Evolutionary conservation across 2,113 vertebrate genomes (phyloP).

Genomic region (Cinclus cinclus): DNA sequence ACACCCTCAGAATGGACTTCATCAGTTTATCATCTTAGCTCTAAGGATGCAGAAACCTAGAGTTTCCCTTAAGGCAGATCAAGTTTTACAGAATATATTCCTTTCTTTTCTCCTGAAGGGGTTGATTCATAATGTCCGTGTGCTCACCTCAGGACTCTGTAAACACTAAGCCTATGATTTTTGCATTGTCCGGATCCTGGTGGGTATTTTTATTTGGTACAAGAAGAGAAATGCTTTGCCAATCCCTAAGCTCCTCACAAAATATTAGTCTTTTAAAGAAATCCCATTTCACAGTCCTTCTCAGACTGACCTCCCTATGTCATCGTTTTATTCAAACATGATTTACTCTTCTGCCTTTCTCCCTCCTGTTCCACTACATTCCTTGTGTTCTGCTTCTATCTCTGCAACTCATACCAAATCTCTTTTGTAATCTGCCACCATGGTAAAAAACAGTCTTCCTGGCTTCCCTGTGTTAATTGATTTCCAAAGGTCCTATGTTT

Average conservation of each 20-base stretch:
- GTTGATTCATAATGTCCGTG: not conserved
- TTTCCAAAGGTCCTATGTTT: not conserved
- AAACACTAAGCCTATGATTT: not conserved
- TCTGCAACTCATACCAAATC: not conserved
- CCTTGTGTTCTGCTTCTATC: not conserved
- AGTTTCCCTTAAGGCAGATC: not conserved
- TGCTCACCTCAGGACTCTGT: not conserved
- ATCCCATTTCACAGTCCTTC: not conserved
- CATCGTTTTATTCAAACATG: not conserved
- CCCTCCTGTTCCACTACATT: not conserved
- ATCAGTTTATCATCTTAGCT: not conserved
- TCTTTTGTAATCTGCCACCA: not conserved
- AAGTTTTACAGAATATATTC: not conserved
- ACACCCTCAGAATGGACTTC: not conserved
- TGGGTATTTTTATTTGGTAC: not conserved
- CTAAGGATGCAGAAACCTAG: not conserved
- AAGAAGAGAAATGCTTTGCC: not conserved
- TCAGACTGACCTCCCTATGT: not conserved
- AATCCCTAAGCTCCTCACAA: not conserved
- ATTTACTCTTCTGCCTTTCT: not conserved
- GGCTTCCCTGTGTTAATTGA: not conserved
- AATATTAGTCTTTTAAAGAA: not conserved
- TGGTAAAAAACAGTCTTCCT: not conserved
- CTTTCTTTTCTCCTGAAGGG: not conserved
- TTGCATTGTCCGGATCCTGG: not conserved